A percentile compares a stretch with the other conserved stretches of the same genome.
Evolutionary conservation across 2,113 vertebrate species (phyloP).

Genomic region (Brienomyrus brachyistius): DNA sequence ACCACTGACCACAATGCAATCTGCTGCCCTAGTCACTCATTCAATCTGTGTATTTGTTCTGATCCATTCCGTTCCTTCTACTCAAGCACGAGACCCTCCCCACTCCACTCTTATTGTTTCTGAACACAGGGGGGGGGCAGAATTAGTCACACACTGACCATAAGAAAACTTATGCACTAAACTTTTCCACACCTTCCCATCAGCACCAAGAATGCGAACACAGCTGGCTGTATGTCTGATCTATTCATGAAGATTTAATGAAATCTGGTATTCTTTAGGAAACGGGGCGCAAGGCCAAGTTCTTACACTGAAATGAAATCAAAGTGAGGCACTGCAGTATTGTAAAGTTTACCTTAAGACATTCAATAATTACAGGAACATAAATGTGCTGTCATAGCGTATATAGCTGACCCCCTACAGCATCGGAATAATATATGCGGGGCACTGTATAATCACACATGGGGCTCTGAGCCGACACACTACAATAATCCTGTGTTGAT

Average conservation of each 20-base stretch:
- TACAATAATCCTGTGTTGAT: constrained; percentile 36
- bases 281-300: neutral
- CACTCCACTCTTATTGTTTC: neutral
- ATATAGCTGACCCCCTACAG: constrained; percentile 6
- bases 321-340: neutral
- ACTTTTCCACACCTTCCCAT: neutral
- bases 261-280: neutral
- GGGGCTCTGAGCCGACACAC: neutral
- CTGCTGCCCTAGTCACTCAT: constrained; percentile 10
- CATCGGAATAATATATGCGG: neutral
- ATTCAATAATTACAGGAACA: neutral
- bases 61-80: neutral
- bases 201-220: neutral
- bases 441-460: neutral
- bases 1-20: constrained; percentile 19
- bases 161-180: neutral
- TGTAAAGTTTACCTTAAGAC: neutral
- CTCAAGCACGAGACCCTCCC: neutral
- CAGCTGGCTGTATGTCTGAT: neutral
- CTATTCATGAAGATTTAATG: neutral
- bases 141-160: neutral
- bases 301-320: neutral
- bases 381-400: neutral
- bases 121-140: neutral
- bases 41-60: neutral